Evolutionary conservation across 2,888 invertebrate genomes (phyloP), one percentile per base, ranked within the genome.

Genomic region (Heliconius erato): DNA sequence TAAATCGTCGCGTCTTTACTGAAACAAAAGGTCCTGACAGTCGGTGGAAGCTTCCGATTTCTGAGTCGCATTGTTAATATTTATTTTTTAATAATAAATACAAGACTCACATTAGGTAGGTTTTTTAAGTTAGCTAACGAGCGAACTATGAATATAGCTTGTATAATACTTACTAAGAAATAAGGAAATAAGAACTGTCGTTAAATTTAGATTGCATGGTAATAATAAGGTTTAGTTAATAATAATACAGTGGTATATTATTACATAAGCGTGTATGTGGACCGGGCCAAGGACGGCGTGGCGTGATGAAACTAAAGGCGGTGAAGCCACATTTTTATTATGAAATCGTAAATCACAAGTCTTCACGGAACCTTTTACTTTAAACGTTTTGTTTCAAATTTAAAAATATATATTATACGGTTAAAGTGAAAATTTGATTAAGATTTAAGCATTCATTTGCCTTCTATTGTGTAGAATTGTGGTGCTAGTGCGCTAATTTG

Each of bases 231-330:
- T 40, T 67, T 44, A 26, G 63, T 78, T 44, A 63, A 78, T 65
- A 78, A 44, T 44, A 65, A 28, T 12, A 40, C n/a, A n/a, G 32
- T 76, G 59, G n/a, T 67, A 44, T 78, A 78, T 12, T 44, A 80
- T 83, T 83, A 82, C 82, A 83, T 83, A 83, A 83, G 32, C 14
- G 49, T 49, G 72, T 59, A 85, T 81, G 82, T 85, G 59, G 82
- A 85, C 78, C 79, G 85, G 85, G 86, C 85, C 86, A 87, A 86
- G 86, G 86, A 85, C 86, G 84, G 82, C 74, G 81, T 84, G 82
- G 82, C 81, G 80, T 85, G 82, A 82, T 74, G 86, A 83, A 86
- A 85, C 83, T 19, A 72, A 69, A 74, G 77, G 59, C 81, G 77
- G 69, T 80, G 79, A 77, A 80, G 82, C 74, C 76, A 59, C 83